These are phyloP conservation scores for Corythucha ciliata DNA, from an alignment of 2,888 invertebrate genomes.

Conservation along the genomic window DNA sequence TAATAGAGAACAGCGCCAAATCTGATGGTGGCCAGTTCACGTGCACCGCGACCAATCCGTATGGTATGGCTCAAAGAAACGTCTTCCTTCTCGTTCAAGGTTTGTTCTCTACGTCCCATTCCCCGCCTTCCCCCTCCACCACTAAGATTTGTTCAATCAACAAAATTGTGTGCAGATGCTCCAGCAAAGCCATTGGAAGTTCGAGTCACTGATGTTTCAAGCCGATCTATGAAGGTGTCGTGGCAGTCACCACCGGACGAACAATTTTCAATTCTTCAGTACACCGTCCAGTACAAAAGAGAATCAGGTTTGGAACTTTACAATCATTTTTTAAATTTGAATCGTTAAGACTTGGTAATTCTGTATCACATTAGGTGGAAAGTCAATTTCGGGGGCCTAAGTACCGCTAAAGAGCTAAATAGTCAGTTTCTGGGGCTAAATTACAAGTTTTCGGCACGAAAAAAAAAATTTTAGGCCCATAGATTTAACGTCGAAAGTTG, in stretches of 20 bases:
- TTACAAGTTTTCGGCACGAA: too few species aligned
- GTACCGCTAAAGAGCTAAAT: too few species aligned
- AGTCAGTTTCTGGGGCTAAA: too few species aligned
- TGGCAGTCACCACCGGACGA: constrained; percentile 42
- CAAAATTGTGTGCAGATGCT: constrained; percentile 37
- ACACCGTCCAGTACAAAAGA: constrained; percentile 42
- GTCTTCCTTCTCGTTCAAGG: constrained; percentile 38
- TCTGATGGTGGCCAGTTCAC: constrained; percentile 37
- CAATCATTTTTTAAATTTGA: too few species aligned
- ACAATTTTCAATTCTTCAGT: constrained; percentile 40
- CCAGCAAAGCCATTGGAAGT: constrained; percentile 42
- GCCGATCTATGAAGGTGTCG: constrained; percentile 38
- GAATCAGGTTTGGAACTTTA: constrained; percentile 35
- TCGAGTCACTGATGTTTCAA: constrained; percentile 36
- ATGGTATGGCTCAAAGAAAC: constrained; percentile 36
- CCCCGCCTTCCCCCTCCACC: background rate
- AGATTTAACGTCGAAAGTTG: too few species aligned
- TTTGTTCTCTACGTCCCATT: constrained; percentile 5
- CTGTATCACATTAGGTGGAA: too few species aligned
- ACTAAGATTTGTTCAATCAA: background rate
- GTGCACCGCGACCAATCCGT: constrained; percentile 37
- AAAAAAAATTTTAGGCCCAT: too few species aligned
- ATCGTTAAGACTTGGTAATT: too few species aligned
- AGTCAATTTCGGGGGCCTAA: too few species aligned
- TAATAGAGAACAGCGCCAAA: constrained; percentile 34